Percentiles rank a stretch among this genome's conserved stretches.
Evolutionary conservation across 2,797 vertebrate species (phyloP).

Genomic region (Sebastes hopkinsi): DNA sequence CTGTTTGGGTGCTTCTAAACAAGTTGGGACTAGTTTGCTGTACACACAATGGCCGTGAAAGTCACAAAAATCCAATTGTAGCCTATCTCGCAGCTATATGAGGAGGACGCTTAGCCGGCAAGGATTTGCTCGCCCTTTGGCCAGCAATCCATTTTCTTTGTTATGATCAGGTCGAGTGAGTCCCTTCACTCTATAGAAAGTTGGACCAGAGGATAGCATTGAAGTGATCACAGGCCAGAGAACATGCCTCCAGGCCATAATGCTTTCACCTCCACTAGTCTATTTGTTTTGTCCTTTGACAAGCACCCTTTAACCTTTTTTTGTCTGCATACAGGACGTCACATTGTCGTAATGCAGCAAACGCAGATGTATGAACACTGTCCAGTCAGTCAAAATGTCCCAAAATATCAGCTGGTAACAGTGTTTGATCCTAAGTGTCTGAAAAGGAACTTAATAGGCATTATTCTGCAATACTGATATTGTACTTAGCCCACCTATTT

Average conservation of each 20-base stretch:
- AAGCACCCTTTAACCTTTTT: slow-evolving; percentile 13
- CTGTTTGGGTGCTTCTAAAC: background rate
- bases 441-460: too few relatives aligned
- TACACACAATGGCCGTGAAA: slow-evolving; percentile 1
- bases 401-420: background rate
- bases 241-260: slow-evolving; percentile 33
- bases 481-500: too few relatives aligned
- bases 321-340: background rate
- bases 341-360: background rate
- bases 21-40: slow-evolving; percentile 39
- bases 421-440: background rate
- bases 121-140: slow-evolving; percentile 14
- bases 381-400: background rate
- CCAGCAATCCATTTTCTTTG: slow-evolving; percentile 44
- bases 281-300: slow-evolving; percentile 30
- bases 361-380: background rate
- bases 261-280: slow-evolving; percentile 37
- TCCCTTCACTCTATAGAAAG: slow-evolving; percentile 32
- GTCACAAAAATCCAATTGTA: background rate
- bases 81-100: background rate
- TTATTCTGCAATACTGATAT: too few relatives aligned
- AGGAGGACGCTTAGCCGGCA: background rate
- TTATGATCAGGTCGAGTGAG: slow-evolving; percentile 53
- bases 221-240: slow-evolving; percentile 18
- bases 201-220: background rate